Base-by-base conservation (phyloP, 2,113 vertebrate species). In the Chloebia gouldiae region DNA sequence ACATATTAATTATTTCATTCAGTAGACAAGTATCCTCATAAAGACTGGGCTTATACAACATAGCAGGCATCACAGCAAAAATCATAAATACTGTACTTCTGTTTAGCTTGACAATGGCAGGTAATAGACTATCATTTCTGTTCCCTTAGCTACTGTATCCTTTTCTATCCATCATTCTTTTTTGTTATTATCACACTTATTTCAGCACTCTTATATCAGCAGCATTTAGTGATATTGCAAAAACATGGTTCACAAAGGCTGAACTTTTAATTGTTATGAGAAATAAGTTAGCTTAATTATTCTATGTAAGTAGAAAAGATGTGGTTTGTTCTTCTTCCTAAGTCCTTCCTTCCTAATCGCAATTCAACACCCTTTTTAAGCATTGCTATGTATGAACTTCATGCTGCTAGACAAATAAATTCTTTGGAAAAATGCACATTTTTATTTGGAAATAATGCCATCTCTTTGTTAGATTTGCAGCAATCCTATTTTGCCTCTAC, bases 371-470 rank as follows among this genome's bases (percentile, higher is more conserved):
- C 97, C 98, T 97, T 98, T 98, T 94, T 97, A 98, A 97, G 98
- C 97, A 98, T 98, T 97, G 98, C 98, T 98, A 98, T 98, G 98
- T 98, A 98, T 98, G 98, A 98, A 98, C 98, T 99, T 98, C 99
- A 98, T 98, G 98, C 98, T 98, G 98, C 98, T 98, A 99, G 98
- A 98, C 98, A 98, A 99, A 98, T 98, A 98, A 98, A 99, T 98
- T 99, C 98, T 98, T 98, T 98, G 98, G 99, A 96, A 98, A 98
- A 98, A 98, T 98, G 97, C 98, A 98, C 97, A 98, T 98, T 98
- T 98, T 99, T 98, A 98, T 99, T 98, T 98, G 98, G 98, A 98
- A 99, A 99, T 98, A 99, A 99, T 99, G 98, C 99, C 99, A 99
- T 99, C 98, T 98, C 99, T 99, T 99, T 99, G 98, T 98, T 98